phyloP scores from a whole-genome alignment of 2,797 vertebrate species.

The Macropodus opercularis region DNA sequence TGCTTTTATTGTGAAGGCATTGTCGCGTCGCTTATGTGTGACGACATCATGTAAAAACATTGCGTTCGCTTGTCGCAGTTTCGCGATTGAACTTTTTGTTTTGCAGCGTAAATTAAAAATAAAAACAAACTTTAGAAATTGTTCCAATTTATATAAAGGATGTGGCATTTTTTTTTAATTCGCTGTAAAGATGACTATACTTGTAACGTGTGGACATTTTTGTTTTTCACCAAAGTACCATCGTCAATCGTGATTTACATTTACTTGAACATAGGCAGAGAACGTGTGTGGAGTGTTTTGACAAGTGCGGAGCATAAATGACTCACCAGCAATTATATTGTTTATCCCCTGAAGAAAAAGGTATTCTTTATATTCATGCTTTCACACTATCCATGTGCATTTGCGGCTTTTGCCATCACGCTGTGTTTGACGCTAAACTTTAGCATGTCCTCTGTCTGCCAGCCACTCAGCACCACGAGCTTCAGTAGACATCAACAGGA shows the following conservation, averaged over 20 bases:
- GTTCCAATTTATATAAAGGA: fast-evolving
- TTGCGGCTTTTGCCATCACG: background rate
- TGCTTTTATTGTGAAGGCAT: slow-evolving; percentile 26
- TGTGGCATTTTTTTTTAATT: fast-evolving
- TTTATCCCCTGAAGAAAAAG: background rate
- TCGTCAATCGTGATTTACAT: background rate
- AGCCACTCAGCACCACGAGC: slow-evolving; percentile 7
- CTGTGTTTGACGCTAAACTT: slow-evolving; percentile 7
- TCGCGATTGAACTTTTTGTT: slow-evolving; percentile 23
- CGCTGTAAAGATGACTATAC: fast-evolving
- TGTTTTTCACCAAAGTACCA: slow-evolving; percentile 48
- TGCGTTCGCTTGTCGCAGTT: slow-evolving; percentile 37
- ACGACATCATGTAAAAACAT: background rate
- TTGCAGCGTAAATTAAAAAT: no score
- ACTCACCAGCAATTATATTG: background rate
- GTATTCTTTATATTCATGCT: background rate
- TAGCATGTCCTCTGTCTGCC: slow-evolving; percentile 63
- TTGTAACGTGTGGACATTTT: background rate
- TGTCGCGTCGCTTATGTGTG: background rate
- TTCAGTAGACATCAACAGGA: slow-evolving; percentile 5
- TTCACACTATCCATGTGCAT: background rate
- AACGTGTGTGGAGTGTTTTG: slow-evolving; percentile 42
- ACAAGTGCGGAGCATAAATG: background rate
- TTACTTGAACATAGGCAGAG: slow-evolving; percentile 6
- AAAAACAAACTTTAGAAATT: no score